A percentile compares a stretch with the other conserved stretches of the same genome.
phyloP scores from a whole-genome alignment of 2,797 vertebrate genomes.

The Coendou prehensilis region DNA sequence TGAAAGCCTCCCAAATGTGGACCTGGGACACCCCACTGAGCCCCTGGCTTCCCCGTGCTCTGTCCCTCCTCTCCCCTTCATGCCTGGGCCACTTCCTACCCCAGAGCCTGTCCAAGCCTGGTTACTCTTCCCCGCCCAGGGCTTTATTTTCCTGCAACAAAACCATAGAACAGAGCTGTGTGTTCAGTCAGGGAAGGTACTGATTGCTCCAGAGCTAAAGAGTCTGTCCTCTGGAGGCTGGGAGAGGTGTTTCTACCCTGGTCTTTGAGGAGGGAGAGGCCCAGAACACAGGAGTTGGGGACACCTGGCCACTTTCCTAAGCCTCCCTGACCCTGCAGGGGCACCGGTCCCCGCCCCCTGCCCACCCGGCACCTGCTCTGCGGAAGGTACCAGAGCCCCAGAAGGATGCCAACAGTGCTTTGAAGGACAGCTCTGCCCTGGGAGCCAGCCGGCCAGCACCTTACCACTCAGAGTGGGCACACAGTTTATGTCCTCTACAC shows the following conservation, averaged over 20 bases:
- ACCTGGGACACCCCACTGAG: background rate
- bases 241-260: background rate
- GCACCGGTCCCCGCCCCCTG: constrained; percentile 89
- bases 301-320: background rate
- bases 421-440: constrained; percentile 91
- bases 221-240: background rate
- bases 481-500: background rate
- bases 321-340: constrained; percentile 86
- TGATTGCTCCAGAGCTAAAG: background rate
- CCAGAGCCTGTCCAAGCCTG: background rate
- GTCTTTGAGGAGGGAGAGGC: background rate
- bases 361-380: constrained; percentile 92
- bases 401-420: constrained; percentile 91
- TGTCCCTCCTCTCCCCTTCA: background rate
- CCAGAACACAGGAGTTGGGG: background rate
- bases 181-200: background rate
- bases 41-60: background rate
- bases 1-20: background rate
- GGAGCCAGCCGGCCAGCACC: constrained; percentile 87
- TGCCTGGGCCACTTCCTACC: background rate
- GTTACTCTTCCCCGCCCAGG: background rate
- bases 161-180: background rate
- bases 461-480: constrained; percentile 91
- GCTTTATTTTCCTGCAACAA: background rate
- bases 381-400: constrained; percentile 87